Conservation (phyloP, 1,140 invertebrate genomes). For the Drosophila azteca region DNA sequence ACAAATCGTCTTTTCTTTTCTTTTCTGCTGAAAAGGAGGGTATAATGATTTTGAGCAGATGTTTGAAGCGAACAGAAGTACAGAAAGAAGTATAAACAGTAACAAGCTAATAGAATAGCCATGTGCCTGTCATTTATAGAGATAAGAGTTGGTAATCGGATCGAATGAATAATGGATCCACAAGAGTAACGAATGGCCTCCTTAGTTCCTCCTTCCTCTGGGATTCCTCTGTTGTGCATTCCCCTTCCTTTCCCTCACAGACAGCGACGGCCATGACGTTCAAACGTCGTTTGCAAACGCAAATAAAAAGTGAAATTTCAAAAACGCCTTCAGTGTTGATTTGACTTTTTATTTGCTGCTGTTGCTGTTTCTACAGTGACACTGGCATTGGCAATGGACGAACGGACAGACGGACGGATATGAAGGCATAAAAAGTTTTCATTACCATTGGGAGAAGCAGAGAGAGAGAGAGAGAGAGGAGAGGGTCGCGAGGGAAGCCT, state of each 20-base stretch:
- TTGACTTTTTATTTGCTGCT: constrained; percentile 24
- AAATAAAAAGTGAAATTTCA: constrained; percentile 56
- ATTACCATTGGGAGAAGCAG: constrained; percentile 20
- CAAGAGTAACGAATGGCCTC: too few relatives aligned
- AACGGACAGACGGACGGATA: too few relatives aligned
- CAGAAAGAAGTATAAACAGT: too few relatives aligned
- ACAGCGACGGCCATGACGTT: constrained; percentile 32
- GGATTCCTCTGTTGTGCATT: background rate
- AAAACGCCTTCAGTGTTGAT: constrained; percentile 37
- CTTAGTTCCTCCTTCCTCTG: too few relatives aligned
- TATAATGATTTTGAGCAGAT: too few relatives aligned
- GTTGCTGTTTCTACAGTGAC: constrained; percentile 30
- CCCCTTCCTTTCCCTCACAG: background rate
- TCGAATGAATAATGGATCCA: too few relatives aligned
- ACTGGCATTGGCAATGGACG: constrained; percentile 55
- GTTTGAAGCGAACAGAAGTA: too few relatives aligned
- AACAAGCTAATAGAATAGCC: too few relatives aligned
- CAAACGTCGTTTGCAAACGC: constrained; percentile 40
- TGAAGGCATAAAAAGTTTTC: constrained; percentile 7
- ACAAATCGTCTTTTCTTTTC: constrained; percentile 15
- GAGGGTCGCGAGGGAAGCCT: constrained; percentile 1
- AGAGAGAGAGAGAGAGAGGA: background rate
- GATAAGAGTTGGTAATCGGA: too few relatives aligned
- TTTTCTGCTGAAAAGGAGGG: background rate
- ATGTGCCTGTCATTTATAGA: too few relatives aligned